phyloP scores from a whole-genome alignment of 2,113 vertebrate genomes.

The Pithys albifrons region DNA sequence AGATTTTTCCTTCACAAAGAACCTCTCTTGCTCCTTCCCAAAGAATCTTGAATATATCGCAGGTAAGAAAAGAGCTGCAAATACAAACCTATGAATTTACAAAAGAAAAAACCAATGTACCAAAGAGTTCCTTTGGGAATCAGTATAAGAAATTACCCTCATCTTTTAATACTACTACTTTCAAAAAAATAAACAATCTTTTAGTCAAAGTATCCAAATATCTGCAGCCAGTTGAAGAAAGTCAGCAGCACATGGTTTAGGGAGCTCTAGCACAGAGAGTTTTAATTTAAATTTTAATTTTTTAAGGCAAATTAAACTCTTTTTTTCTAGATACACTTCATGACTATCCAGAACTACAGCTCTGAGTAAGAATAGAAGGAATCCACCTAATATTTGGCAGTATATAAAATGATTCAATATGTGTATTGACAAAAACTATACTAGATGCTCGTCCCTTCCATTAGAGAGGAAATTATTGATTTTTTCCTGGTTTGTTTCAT shows the following conservation, averaged over 20 bases:
- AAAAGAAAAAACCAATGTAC: too few relatives aligned
- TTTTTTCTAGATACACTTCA: not conserved
- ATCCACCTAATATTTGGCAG: not conserved
- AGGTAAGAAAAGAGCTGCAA: not conserved
- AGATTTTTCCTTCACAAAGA: not conserved
- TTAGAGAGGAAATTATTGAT: not conserved
- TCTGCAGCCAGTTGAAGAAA: not conserved
- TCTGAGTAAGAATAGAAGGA: not conserved
- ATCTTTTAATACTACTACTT: not conserved
- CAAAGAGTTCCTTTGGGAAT: not conserved
- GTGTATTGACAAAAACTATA: not conserved
- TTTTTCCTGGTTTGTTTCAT: not conserved
- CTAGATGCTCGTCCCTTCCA: not conserved
- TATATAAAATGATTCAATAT: not conserved
- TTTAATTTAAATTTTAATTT: not conserved
- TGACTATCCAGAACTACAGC: not conserved
- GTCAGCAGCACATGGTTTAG: not conserved
- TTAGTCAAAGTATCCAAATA: not conserved
- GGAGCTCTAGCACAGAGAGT: not conserved
- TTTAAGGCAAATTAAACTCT: not conserved
- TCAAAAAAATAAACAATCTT: not conserved
- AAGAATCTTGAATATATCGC: not conserved
- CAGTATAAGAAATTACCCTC: not conserved
- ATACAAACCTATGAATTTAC: not conserved
- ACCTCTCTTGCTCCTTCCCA: not conserved